Evolutionary conservation across 2,113 vertebrate species (phyloP), one percentile per base, ranked within the genome.

Genomic region (Plecturocebus donacophilus): DNA sequence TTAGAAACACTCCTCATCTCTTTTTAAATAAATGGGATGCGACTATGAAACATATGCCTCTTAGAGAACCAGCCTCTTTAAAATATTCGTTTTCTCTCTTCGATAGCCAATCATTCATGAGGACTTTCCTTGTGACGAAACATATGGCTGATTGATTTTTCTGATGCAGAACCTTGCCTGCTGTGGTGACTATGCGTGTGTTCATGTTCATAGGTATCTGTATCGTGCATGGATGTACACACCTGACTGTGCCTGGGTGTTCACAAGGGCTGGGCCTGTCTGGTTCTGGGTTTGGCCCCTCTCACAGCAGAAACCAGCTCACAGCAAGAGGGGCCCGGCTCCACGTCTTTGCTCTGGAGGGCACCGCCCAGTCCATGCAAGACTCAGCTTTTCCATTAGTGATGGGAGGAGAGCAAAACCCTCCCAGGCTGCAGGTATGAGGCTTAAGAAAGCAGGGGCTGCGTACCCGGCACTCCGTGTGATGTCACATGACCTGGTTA

Each of bases 201-300:
- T 25, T 14, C 35, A 11, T 52, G 7, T 32, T 19, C 32, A 14
- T 16, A 23, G 11, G 3, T 0, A 25, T 27, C 5, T 30, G 40
- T 17, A 0, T 8, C 10, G 21, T 56, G 27, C 38, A 3, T 13
- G 30, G 7, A 49, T 19, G 47, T 19, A 47, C 13, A 30, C 40
- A 25, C 7, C 4, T 4, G 27, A n/a, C 2, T 64, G 7, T 6
- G 27, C 8, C 30, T 14, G 23, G 0, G 1, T 30, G 38, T 30
- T 4, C 8, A 10, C 42, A 16, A 38, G 73, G 1, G 11, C 3
- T 6, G 13, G 35, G 21, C 12, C 27, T 32, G 38, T 21, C n/a
- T 30, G 12, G 7, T 32, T 52, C 10, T 0, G 3, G 27, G 2
- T 64, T 23, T 0, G 1, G 2, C 4, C 4, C 0, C 6, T 0